Evolutionary conservation across 2,888 invertebrate species (phyloP).

Genomic region (Mythimna impura): DNA sequence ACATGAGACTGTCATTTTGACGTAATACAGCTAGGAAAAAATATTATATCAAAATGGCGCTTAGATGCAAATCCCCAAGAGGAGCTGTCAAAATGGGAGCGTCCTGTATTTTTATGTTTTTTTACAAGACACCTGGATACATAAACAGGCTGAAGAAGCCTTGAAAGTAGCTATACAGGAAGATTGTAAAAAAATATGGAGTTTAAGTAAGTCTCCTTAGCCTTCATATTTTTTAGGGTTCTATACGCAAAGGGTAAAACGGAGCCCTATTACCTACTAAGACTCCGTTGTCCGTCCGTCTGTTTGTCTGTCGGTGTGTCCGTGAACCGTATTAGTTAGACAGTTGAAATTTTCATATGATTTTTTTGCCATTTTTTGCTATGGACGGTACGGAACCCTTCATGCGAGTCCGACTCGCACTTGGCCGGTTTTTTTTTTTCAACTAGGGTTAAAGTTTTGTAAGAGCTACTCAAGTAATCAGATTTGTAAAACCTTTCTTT

Average conservation of each 20-base stretch:
- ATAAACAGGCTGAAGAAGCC: not conserved
- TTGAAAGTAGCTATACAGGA: not conserved
- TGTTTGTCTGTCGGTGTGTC: too few relatives aligned
- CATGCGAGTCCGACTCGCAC: too few relatives aligned
- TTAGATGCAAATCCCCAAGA: not conserved
- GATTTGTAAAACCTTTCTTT: not conserved
- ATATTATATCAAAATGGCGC: conserved; percentile 4
- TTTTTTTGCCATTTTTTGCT: too few relatives aligned
- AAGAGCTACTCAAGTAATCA: not conserved
- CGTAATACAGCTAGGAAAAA: not conserved
- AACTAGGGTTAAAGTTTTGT: not conserved
- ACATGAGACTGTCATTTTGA: not conserved
- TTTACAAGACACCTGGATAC: too few relatives aligned
- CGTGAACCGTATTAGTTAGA: too few relatives aligned
- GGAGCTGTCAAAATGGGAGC: conserved; percentile 20
- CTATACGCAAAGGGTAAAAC: too few relatives aligned
- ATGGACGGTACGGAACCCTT: too few relatives aligned
- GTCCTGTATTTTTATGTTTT: not conserved
- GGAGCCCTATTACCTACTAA: too few relatives aligned
- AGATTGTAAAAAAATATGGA: not conserved
- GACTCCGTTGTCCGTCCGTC: too few relatives aligned
- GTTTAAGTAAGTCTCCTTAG: not conserved
- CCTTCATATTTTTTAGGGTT: too few relatives aligned
- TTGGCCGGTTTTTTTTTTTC: not conserved
- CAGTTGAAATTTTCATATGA: too few relatives aligned